phyloP scores from a whole-genome alignment of 2,888 invertebrate genomes.

The Aleiodes alternator region DNA sequence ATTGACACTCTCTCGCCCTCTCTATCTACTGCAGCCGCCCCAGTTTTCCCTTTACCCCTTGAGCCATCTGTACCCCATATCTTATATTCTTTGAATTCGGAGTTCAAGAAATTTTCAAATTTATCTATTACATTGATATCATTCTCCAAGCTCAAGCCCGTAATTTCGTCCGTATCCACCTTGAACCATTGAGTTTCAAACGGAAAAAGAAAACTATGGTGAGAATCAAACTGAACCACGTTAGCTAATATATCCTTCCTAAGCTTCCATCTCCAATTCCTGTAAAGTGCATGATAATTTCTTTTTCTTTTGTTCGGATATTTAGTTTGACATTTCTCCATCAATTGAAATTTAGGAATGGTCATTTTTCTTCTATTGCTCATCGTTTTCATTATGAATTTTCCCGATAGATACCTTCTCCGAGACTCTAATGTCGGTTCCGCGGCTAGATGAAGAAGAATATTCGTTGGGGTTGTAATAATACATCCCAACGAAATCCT shows the following conservation, averaged over 20 bases:
- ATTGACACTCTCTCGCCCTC: neutral
- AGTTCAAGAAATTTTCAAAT: conserved; percentile 19
- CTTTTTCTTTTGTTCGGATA: too few relatives aligned
- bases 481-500: conserved; percentile 13
- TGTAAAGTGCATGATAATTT: too few relatives aligned
- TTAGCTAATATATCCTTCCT: too few relatives aligned
- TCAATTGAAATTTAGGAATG: conserved; percentile 7
- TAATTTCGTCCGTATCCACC: neutral
- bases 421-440: conserved; percentile 11
- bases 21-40: neutral
- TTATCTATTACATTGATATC: neutral
- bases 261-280: too few relatives aligned
- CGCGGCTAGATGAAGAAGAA: conserved; percentile 15
- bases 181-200: conserved; percentile 22
- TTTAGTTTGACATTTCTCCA: too few relatives aligned
- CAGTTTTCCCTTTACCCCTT: neutral
- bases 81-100: neutral
- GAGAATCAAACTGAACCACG: too few relatives aligned
- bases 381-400: neutral
- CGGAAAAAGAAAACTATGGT: conserved; percentile 9
- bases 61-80: conserved; percentile 43
- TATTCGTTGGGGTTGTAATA: conserved; percentile 32
- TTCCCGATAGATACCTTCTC: conserved; percentile 34
- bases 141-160: conserved; percentile 2
- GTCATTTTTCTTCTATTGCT: conserved; percentile 8